Percentiles rank a stretch among this genome's conserved stretches.
phyloP scores from a whole-genome alignment of 1,140 invertebrate genomes.

The Anoplolepis gracilipes region DNA sequence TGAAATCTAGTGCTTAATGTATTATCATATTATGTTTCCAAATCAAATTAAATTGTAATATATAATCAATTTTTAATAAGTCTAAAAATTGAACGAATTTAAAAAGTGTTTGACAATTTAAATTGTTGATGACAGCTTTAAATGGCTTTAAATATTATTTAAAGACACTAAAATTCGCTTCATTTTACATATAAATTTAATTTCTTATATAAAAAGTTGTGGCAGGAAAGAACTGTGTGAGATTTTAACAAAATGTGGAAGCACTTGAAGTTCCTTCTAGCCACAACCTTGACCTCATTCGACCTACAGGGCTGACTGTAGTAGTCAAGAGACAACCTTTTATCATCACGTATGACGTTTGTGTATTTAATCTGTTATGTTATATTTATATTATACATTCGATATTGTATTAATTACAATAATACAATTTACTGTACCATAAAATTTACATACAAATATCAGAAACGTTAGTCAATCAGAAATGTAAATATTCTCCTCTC shows the following conservation, averaged over 20 bases:
- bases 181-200: slow-evolving; percentile 1
- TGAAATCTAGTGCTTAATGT: neutral
- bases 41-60: neutral
- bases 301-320: slow-evolving; percentile 51
- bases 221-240: slow-evolving; percentile 5
- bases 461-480: neutral
- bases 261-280: slow-evolving; percentile 72
- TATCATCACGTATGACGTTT: slow-evolving; percentile 43
- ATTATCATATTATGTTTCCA: neutral
- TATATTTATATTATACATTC: neutral
- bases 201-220: neutral
- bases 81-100: neutral
- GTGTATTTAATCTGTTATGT: slow-evolving; percentile 7
- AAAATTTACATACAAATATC: neutral
- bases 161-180: neutral
- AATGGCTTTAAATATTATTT: neutral
- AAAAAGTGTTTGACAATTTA: neutral
- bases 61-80: neutral
- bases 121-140: neutral
- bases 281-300: slow-evolving; percentile 74
- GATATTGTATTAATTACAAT: neutral
- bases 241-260: slow-evolving; percentile 69
- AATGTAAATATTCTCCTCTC: neutral
- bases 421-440: neutral
- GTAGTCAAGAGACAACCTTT: slow-evolving; percentile 54